Evolutionary conservation across 2,113 vertebrate genomes (phyloP).

Genomic region (Calyptomena viridis): DNA sequence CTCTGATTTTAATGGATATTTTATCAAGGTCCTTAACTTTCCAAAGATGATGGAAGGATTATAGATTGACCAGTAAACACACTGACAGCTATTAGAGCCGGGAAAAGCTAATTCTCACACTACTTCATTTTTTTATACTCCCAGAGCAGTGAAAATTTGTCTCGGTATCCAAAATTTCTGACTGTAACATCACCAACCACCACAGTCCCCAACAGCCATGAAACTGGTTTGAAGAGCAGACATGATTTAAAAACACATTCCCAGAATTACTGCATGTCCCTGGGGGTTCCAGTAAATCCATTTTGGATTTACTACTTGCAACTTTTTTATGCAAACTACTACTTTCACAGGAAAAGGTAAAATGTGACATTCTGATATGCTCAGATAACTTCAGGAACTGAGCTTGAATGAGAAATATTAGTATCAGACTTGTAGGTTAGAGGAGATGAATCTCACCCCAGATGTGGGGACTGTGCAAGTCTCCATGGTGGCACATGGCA

Average conservation of each 20-base stretch:
- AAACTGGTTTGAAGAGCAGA: not conserved
- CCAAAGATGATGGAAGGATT: not conserved
- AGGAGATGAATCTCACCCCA: not conserved
- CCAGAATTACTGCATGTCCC: not conserved
- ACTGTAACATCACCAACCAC: not conserved
- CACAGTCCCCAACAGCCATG: rapidly evolving
- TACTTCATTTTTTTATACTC: not conserved
- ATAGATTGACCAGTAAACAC: not conserved
- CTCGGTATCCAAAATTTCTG: not conserved
- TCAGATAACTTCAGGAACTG: not conserved
- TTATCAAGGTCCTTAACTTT: not conserved
- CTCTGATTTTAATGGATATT: constrained; percentile 1
- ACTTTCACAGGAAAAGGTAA: not conserved
- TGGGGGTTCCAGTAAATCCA: not conserved
- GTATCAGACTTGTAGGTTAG: not conserved
- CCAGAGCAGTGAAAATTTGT: not conserved
- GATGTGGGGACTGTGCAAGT: not conserved
- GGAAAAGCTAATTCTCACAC: not conserved
- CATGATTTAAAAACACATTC: not conserved
- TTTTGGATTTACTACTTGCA: not conserved
- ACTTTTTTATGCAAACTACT: not conserved
- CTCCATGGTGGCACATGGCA: not conserved
- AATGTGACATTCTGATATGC: not conserved
- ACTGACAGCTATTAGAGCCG: not conserved
- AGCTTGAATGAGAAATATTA: not conserved